Evolutionary conservation across 2,113 vertebrate species (phyloP).

Genomic region (Lagopus leucura): DNA sequence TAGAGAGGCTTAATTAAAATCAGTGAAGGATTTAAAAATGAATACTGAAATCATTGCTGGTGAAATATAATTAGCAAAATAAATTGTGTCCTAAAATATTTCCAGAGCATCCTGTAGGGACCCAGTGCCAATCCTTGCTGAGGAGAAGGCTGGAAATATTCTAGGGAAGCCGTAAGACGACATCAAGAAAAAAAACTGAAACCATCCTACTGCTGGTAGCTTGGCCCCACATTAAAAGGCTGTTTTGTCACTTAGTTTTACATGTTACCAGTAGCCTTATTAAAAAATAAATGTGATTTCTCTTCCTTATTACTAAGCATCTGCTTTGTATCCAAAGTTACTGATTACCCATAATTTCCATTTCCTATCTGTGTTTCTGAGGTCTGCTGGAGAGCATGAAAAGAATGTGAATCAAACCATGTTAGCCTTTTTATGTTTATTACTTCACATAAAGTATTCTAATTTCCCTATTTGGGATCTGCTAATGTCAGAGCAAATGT

Average conservation of each 20-base stretch:
- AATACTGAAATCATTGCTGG: slow-evolving; percentile 37
- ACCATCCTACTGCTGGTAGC: background rate
- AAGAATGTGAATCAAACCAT: background rate
- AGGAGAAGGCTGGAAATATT: background rate
- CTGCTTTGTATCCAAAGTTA: background rate
- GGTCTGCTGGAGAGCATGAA: background rate
- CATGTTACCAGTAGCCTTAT: background rate
- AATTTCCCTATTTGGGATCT: background rate
- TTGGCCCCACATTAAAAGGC: background rate
- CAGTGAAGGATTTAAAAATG: slow-evolving; percentile 52
- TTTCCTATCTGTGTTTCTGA: background rate
- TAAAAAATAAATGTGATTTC: background rate
- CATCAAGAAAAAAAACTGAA: background rate
- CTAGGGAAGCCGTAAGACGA: background rate
- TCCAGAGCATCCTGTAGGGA: background rate
- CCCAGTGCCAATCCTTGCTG: background rate
- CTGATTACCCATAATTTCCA: background rate
- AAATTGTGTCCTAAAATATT: slow-evolving; percentile 34
- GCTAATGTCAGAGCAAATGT: background rate
- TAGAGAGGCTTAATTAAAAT: slow-evolving; percentile 61
- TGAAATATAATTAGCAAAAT: slow-evolving; percentile 54
- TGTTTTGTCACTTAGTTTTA: background rate
- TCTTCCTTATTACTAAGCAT: background rate
- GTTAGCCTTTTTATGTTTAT: background rate
- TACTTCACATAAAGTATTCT: background rate